Evolutionary conservation across 2,113 vertebrate species (phyloP).

Genomic region (Apistogramma diplotaenia): DNA sequence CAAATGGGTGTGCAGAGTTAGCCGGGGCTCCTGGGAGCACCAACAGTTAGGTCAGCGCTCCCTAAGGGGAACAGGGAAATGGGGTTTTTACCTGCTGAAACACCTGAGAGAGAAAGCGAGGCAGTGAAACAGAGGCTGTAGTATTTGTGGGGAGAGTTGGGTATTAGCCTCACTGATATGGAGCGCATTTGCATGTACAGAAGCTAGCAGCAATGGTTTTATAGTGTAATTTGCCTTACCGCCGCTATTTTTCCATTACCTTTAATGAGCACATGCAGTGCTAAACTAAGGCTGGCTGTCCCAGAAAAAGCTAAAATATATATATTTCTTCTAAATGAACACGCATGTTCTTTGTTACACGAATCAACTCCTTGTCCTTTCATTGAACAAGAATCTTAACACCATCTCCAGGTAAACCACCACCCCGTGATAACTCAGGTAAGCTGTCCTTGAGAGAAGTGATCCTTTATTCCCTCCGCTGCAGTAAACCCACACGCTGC

Average conservation of each 20-base stretch:
- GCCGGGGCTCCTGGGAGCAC: slow-evolving; percentile 66
- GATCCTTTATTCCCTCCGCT: slow-evolving; percentile 39
- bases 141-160: not conserved
- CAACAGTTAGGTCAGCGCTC: slow-evolving; percentile 74
- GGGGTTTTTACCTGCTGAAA: slow-evolving; percentile 63
- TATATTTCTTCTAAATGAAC: not conserved
- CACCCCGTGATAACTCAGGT: slow-evolving; percentile 30
- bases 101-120: slow-evolving; percentile 36
- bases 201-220: not conserved
- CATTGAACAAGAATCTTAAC: not conserved
- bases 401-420: slow-evolving; percentile 32
- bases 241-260: not conserved
- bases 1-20: slow-evolving; percentile 75
- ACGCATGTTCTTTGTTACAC: not conserved
- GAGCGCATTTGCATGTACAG: not conserved
- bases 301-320: not conserved
- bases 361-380: not conserved
- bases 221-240: not conserved
- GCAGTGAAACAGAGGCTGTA: not conserved
- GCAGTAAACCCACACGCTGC: slow-evolving; percentile 54
- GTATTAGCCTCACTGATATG: not conserved
- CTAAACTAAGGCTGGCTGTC: not conserved
- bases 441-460: slow-evolving; percentile 64
- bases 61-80: slow-evolving; percentile 60
- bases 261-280: not conserved